These are phyloP conservation scores for Clarias magur DNA, from an alignment of 2,113 vertebrate species.

Conservation along the genomic window DNA sequence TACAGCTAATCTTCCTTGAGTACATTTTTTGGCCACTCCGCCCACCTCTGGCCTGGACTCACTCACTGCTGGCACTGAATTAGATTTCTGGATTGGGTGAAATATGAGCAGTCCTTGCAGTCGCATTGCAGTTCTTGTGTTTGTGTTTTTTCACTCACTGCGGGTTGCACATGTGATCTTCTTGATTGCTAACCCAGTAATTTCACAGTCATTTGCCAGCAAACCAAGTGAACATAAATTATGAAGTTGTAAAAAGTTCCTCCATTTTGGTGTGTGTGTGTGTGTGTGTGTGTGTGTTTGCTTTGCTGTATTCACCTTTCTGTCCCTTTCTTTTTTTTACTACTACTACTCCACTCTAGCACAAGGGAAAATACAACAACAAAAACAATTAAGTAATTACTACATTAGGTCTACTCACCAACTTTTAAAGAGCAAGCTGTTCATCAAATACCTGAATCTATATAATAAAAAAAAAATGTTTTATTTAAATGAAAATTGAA, in stretches of 20 bases:
- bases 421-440: background rate
- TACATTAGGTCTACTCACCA: background rate
- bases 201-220: background rate
- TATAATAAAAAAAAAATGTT: background rate
- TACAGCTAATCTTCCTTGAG: too few relatives aligned
- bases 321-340: background rate
- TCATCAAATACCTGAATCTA: background rate
- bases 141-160: background rate
- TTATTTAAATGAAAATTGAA: background rate
- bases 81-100: background rate
- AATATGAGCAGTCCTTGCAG: background rate
- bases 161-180: background rate
- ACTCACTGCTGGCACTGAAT: background rate
- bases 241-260: background rate
- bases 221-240: slow-evolving; percentile 18
- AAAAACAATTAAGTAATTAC: background rate
- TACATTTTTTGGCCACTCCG: too few relatives aligned
- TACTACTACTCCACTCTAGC: background rate
- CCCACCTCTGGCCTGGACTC: background rate
- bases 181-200: slow-evolving; percentile 1
- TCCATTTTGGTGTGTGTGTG: background rate
- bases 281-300: background rate
- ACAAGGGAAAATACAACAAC: background rate
- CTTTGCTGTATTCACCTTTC: background rate
- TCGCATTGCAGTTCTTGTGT: background rate